Conservation (phyloP, 2,888 invertebrate genomes). For the Spialia ferax region DNA sequence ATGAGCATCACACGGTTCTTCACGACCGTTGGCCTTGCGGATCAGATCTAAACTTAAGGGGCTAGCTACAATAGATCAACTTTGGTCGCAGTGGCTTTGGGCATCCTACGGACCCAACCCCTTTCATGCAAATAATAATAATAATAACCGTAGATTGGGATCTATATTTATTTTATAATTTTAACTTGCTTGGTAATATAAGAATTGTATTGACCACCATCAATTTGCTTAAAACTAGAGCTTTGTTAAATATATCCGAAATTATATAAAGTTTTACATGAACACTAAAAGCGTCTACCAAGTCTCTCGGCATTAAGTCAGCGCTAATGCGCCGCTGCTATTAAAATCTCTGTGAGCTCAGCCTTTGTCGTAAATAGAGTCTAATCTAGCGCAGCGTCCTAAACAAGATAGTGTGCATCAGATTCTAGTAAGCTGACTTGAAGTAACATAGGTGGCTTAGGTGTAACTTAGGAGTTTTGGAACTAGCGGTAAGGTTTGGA, state of each 20-base stretch:
- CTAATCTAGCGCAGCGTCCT: slow-evolving; percentile 18
- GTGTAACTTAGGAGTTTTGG: slow-evolving; percentile 13
- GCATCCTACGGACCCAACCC: no score
- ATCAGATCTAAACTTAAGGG: no score
- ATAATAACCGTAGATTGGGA: no score
- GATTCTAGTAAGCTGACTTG: slow-evolving; percentile 25
- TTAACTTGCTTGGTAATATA: no score
- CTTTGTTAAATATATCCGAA: no score
- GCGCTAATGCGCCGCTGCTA: slow-evolving; percentile 43
- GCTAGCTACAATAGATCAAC: no score
- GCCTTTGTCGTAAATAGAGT: slow-evolving; percentile 43
- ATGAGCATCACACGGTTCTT: no score
- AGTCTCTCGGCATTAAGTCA: slow-evolving; percentile 17
- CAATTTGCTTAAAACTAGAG: not conserved
- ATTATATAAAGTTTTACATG: not conserved
- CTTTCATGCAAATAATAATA: no score
- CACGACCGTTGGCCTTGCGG: no score
- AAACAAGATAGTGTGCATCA: slow-evolving; percentile 17
- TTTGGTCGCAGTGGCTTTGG: no score
- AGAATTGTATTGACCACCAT: not conserved
- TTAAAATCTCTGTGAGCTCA: slow-evolving; percentile 46
- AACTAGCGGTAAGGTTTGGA: not conserved
- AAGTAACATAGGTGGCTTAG: slow-evolving; percentile 22
- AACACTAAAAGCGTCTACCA: slow-evolving; percentile 20
- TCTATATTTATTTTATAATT: no score